phyloP scores from a whole-genome alignment of 2,113 vertebrate species.

The Chunga burmeisteri region DNA sequence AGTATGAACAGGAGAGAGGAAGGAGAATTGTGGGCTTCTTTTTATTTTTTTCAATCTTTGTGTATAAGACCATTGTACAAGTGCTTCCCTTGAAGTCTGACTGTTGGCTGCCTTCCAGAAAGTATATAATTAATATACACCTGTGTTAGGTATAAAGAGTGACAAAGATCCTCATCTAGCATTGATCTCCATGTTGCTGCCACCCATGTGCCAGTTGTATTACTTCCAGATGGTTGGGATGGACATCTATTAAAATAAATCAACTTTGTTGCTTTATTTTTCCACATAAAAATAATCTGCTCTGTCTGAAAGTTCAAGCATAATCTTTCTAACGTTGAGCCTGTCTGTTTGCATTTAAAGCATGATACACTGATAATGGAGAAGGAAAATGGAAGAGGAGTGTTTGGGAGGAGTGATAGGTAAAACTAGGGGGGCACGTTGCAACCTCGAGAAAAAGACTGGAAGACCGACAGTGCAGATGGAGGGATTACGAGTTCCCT shows the following conservation, averaged over 20 bases:
- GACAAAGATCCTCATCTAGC: neutral
- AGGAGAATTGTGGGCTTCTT: neutral
- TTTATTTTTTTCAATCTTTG: neutral
- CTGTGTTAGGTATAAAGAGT: neutral
- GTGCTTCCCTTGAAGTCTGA: neutral
- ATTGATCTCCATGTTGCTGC: neutral
- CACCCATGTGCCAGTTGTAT: neutral
- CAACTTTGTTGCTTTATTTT: neutral
- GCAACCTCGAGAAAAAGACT: neutral
- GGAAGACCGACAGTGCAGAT: neutral
- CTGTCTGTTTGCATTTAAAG: neutral
- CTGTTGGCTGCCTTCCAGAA: neutral
- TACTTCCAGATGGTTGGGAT: neutral
- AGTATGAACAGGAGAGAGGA: neutral
- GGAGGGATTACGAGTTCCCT: neutral
- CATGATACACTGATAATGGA: neutral
- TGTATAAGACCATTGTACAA: neutral
- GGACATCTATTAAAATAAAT: neutral
- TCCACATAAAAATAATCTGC: neutral
- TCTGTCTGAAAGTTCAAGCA: neutral
- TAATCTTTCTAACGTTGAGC: neutral
- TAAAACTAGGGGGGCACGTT: accelerated
- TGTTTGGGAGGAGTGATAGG: neutral
- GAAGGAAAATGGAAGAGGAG: neutral
- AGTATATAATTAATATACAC: neutral